Conservation (phyloP, 2,797 vertebrate species). For the Malacoctenus gilli region DNA sequence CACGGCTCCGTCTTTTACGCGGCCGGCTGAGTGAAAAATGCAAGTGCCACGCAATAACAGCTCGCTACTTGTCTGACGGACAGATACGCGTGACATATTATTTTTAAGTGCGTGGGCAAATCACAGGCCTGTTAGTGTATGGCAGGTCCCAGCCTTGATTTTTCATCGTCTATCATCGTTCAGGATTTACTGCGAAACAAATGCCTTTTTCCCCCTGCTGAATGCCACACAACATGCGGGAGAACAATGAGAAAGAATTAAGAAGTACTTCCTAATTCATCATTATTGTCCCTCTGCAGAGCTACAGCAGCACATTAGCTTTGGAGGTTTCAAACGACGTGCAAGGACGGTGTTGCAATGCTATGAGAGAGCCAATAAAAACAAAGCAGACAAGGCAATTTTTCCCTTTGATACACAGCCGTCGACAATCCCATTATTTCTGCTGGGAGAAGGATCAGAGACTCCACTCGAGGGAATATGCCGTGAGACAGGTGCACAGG, state of each 20-base stretch:
- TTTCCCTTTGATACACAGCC: slow-evolving; percentile 37
- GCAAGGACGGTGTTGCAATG: slow-evolving; percentile 13
- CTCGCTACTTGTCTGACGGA: slow-evolving; percentile 38
- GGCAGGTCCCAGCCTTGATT: slow-evolving; percentile 10
- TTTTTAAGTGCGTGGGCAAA: slow-evolving; percentile 19
- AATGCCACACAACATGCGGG: neutral
- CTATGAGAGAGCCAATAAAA: slow-evolving; percentile 15
- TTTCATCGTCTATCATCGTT: slow-evolving; percentile 7
- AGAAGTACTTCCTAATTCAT: neutral
- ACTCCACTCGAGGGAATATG: slow-evolving; percentile 26
- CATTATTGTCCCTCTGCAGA: neutral
- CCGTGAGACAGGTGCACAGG: slow-evolving; percentile 49
- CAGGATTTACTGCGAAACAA: slow-evolving; percentile 18
- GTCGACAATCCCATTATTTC: slow-evolving; percentile 41
- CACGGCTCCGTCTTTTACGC: slow-evolving; percentile 61
- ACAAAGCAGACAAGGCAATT: slow-evolving; percentile 24
- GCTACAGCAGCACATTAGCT: neutral
- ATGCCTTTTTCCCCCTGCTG: neutral
- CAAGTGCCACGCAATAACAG: slow-evolving; percentile 29
- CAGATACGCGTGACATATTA: slow-evolving; percentile 40
- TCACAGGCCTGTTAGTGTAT: slow-evolving; percentile 12
- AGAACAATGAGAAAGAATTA: neutral
- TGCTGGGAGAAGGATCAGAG: slow-evolving; percentile 26
- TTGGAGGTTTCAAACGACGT: slow-evolving; percentile 1
- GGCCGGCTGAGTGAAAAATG: slow-evolving; percentile 56